phyloP scores from a whole-genome alignment of 2,113 vertebrate species.

The Nipponia nippon region DNA sequence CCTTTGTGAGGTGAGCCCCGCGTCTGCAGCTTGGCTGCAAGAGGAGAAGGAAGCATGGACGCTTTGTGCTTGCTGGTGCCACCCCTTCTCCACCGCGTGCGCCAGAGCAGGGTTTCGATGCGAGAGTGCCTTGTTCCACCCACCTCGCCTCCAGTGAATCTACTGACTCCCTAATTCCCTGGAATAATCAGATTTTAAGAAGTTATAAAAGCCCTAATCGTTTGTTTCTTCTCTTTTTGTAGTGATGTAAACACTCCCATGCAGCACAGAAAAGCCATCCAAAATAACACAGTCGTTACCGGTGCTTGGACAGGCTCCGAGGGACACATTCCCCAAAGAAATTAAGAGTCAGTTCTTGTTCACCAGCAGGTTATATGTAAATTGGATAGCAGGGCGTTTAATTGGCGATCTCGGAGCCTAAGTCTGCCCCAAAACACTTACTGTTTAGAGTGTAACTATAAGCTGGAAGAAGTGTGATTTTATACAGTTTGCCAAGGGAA shows the following conservation, averaged over 20 bases:
- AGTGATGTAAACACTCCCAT: background rate
- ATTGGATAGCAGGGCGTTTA: background rate
- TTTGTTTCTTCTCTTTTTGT: background rate
- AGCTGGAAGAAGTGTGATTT: background rate
- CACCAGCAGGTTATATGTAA: background rate
- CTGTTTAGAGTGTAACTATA: background rate
- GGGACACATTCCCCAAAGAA: background rate
- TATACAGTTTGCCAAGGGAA: background rate
- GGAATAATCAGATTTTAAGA: background rate
- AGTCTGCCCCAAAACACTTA: background rate
- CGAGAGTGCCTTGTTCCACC: background rate
- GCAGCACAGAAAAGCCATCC: background rate
- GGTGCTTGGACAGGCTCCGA: background rate
- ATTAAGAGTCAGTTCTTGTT: background rate
- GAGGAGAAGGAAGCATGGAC: background rate
- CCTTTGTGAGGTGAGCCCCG: background rate
- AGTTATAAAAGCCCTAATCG: background rate
- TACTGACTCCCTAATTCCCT: background rate
- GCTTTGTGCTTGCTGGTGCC: background rate
- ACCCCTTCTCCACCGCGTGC: background rate
- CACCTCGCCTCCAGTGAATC: background rate
- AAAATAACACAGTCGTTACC: background rate
- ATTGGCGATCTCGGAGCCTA: background rate
- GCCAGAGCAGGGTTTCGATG: background rate
- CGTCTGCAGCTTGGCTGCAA: background rate